These are phyloP conservation scores for Cyanoliseus patagonus DNA, from an alignment of 2,113 vertebrate species.

Conservation along the genomic window DNA sequence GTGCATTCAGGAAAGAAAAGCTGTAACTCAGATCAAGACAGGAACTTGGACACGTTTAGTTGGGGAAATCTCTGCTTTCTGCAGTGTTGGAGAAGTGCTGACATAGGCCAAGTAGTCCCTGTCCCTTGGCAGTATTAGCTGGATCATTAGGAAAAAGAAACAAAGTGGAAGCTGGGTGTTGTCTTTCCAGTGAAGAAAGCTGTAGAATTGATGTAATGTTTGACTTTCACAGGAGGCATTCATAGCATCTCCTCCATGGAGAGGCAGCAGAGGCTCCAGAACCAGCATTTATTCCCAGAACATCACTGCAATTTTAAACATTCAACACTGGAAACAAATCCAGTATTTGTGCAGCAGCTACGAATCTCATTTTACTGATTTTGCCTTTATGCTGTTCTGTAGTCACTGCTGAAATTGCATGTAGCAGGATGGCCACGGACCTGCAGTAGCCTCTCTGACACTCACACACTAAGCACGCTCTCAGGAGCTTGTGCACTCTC, in stretches of 20 bases:
- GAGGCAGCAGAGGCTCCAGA: constrained; percentile 9
- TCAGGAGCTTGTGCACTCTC: background rate
- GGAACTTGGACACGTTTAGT: constrained; percentile 3
- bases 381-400: background rate
- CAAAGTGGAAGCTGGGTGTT: constrained; percentile 55
- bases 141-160: constrained; percentile 55
- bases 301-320: background rate
- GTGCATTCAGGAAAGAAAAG: constrained; percentile 28
- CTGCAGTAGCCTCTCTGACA: background rate
- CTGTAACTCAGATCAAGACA: constrained; percentile 45
- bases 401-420: background rate
- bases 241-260: fast-evolving
- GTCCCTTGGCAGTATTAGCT: constrained; percentile 33
- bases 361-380: background rate
- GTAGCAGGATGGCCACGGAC: background rate
- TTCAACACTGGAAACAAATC: background rate
- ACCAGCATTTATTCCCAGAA: background rate
- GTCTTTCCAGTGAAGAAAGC: constrained; percentile 54
- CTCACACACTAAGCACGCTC: background rate
- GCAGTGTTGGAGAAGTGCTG: constrained; percentile 38
- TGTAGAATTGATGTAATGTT: constrained; percentile 50
- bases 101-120: constrained; percentile 38
- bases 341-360: background rate
- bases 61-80: constrained; percentile 35
- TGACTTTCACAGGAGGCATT: constrained; percentile 31